Base-by-base conservation (phyloP, 1,140 invertebrate species). In the Aphaenogaster ashmeadi region DNA sequence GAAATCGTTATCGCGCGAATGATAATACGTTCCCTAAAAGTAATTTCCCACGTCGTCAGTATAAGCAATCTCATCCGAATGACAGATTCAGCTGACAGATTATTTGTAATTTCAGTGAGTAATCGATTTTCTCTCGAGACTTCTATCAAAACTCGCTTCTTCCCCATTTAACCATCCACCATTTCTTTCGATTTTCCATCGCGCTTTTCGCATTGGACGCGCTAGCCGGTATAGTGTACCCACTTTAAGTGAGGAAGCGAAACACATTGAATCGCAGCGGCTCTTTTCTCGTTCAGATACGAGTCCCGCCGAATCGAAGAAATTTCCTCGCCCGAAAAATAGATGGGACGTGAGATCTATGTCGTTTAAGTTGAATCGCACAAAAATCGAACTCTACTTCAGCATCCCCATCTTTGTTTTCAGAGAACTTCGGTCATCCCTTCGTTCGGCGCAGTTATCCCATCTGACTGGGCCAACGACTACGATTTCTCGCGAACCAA, bases 351-450 rank as follows among this genome's bases (percentile, higher is more conserved):
- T 50, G 80, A 75, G 54, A 84, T 84, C 69, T 41, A 33, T 41
- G 69, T 44, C 69, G 44, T 74, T 84, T 84, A 75, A 84, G 54
- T 50, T 60, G 52, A 83, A 84, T 84, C 69, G 69, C 80, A 52
- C 41, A 75, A 84, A 75, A 84, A 87, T 79, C 52, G 18, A 87
- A 71, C 54, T 52, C 64, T 54, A 27, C 67, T 58, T 87, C 21
- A n/a, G n/a, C 52, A 47, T 84, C 72, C 79, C 58, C 75, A 18
- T 69, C 87, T 54, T 67, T 79, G 18, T 75, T 79, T 81, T 72
- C 47, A 18, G 15, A 11, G 62, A 77, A 38, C 56, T 80, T 69
- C 15, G 58, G 56, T 11, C 64, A 54, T 86, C 54, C 58, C 54
- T 81, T 86, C 69, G 47, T 54, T 52, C 47, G 64, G 44, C 11